A percentile compares a stretch with the other conserved stretches of the same genome.
phyloP scores from a whole-genome alignment of 2,888 invertebrate species.

The Coenonympha glycerion region DNA sequence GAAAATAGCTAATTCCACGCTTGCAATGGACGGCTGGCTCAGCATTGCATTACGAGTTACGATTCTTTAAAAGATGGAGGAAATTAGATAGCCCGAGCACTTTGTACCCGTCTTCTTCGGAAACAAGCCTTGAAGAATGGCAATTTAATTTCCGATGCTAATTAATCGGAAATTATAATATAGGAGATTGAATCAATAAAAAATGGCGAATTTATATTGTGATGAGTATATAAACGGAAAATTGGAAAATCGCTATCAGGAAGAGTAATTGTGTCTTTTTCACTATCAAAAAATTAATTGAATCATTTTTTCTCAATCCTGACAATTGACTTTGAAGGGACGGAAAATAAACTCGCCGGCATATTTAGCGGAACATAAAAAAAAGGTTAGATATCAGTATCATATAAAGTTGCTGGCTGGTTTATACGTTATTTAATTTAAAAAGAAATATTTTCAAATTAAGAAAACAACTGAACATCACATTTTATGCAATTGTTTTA shows the following conservation, averaged over 20 bases:
- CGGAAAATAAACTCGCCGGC: too few relatives aligned
- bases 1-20: not conserved
- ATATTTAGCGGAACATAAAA: too few relatives aligned
- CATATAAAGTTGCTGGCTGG: too few relatives aligned
- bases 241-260: not conserved
- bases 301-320: not conserved
- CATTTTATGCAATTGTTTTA: too few relatives aligned
- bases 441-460: too few relatives aligned
- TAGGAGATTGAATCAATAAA: not conserved
- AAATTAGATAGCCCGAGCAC: not conserved
- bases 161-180: conserved; percentile 1
- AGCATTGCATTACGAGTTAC: not conserved
- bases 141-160: conserved; percentile 2
- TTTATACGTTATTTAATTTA: too few relatives aligned
- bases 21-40: not conserved
- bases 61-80: not conserved
- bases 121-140: not conserved
- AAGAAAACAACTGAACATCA: too few relatives aligned
- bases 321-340: not conserved
- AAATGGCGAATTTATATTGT: not conserved
- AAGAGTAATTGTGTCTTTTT: not conserved
- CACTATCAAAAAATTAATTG: not conserved
- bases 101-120: not conserved
- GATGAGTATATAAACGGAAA: not conserved
- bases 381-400: too few relatives aligned